Percentiles rank a stretch among this genome's conserved stretches.
Conservation (phyloP, 2,797 vertebrate species). For the Luscinia luscinia region DNA sequence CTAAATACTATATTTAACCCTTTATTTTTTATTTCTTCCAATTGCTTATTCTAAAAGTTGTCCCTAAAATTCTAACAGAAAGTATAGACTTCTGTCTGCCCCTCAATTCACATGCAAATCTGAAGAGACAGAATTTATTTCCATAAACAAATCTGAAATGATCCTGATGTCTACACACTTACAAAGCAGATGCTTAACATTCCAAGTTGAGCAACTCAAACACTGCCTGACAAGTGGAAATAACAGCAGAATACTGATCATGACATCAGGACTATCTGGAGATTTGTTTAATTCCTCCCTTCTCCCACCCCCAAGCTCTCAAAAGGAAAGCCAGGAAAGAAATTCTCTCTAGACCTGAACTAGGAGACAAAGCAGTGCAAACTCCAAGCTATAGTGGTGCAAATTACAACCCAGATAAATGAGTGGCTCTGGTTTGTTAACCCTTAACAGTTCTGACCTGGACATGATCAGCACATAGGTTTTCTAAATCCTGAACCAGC, state of each 20-base stretch:
- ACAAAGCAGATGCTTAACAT: background rate
- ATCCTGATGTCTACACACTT: background rate
- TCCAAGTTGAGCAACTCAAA: background rate
- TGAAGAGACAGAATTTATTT: conserved; percentile 1
- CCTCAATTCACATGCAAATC: background rate
- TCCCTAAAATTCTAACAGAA: background rate
- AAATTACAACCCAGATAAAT: background rate
- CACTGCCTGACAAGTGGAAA: background rate
- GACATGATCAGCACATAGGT: background rate
- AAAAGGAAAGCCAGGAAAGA: background rate
- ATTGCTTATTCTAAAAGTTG: background rate
- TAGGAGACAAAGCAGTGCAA: background rate
- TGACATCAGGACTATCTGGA: background rate
- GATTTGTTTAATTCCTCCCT: background rate
- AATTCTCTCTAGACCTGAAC: background rate
- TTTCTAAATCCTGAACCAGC: conserved; percentile 37
- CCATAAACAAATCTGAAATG: background rate
- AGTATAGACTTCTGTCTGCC: background rate
- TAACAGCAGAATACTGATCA: background rate
- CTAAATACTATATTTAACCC: background rate
- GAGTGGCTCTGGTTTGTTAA: background rate
- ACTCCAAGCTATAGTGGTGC: background rate
- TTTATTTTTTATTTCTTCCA: background rate
- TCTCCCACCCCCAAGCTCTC: background rate
- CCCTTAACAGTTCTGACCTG: background rate